phyloP scores from a whole-genome alignment of 1,140 invertebrate species.

The Drosophila punjabiensis region DNA sequence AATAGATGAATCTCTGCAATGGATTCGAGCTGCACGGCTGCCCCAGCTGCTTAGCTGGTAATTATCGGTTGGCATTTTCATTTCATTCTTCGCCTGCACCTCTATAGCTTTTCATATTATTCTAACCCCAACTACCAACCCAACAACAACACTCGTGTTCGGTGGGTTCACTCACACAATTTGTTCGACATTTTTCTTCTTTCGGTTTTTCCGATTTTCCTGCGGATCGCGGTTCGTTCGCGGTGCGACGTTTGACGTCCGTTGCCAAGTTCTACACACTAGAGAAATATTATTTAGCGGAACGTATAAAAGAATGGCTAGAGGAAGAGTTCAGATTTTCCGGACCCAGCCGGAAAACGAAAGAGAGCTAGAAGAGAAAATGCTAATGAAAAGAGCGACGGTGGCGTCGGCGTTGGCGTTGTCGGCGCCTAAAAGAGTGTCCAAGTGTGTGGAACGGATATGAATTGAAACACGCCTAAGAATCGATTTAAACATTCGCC shows the following conservation, averaged over 20 bases:
- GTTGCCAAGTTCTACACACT: conserved; percentile 81
- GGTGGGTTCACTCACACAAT: conserved; percentile 67
- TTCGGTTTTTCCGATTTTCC: conserved; percentile 29
- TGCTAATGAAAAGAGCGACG: conserved; percentile 7
- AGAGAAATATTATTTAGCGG: conserved; percentile 74
- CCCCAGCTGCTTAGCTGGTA: conserved; percentile 54
- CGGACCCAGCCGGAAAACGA: conserved; percentile 69
- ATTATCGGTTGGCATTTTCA: conserved; percentile 58
- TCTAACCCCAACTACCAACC: conserved; percentile 8
- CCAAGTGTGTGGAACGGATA: conserved; percentile 45
- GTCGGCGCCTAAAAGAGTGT: conserved; percentile 11
- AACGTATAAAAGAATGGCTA: conserved; percentile 35
- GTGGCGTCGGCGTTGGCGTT: background rate
- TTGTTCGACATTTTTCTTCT: conserved; percentile 67
- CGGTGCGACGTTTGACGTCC: conserved; percentile 66
- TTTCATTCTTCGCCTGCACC: conserved; percentile 22
- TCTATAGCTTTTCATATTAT: conserved; percentile 40
- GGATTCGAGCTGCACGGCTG: conserved; percentile 28
- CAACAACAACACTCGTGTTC: background rate
- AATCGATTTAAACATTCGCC: conserved; percentile 42
- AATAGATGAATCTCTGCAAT: conserved; percentile 40
- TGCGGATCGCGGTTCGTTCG: conserved; percentile 47
- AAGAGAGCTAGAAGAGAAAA: conserved; percentile 31
- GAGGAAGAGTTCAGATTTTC: conserved; percentile 55
- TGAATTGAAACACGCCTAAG: conserved; percentile 56